Percentiles rank a stretch among this genome's conserved stretches.
Conservation (phyloP, 1,140 invertebrate species). For the Mycetomoellerius zeteki region DNA sequence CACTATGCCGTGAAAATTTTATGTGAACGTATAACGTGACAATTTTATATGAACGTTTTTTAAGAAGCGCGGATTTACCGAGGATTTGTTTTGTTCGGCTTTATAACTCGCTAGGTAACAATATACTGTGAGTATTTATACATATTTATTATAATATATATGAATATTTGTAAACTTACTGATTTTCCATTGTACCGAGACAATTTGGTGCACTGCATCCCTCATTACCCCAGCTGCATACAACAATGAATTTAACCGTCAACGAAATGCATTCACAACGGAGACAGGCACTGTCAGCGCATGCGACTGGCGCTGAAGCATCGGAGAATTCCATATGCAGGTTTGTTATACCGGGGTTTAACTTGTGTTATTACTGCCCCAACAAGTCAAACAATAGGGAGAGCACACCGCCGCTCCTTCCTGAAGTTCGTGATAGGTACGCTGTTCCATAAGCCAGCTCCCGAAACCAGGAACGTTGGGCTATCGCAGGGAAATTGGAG, state of each 20-base stretch:
- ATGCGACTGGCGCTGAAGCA: constrained; percentile 60
- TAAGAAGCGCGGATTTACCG: background rate
- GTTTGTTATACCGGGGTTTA: constrained; percentile 73
- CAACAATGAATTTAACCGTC: constrained; percentile 63
- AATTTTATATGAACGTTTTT: no score
- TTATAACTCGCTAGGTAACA: background rate
- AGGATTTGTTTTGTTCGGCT: background rate
- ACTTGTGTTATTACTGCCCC: constrained; percentile 72
- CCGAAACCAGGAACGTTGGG: constrained; percentile 58
- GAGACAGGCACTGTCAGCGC: constrained; percentile 64
- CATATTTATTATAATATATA: background rate
- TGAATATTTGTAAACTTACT: constrained; percentile 33
- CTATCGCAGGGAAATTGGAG: constrained; percentile 66
- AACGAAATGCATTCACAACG: constrained; percentile 46
- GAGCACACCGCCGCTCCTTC: constrained; percentile 55
- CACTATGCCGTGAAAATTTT: background rate
- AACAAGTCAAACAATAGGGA: constrained; percentile 71
- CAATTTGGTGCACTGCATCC: constrained; percentile 45
- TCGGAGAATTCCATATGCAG: constrained; percentile 64
- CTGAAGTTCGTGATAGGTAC: constrained; percentile 72
- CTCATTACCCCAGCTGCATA: constrained; percentile 56
- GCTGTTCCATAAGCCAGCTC: constrained; percentile 79
- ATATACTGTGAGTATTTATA: background rate
- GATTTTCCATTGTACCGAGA: constrained; percentile 35
- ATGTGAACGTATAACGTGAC: no score